Percentiles rank a stretch among this genome's conserved stretches.
These are phyloP conservation scores for Phylloscopus trochiloides DNA, from an alignment of 2,113 vertebrate genomes.

Conservation along the genomic window DNA sequence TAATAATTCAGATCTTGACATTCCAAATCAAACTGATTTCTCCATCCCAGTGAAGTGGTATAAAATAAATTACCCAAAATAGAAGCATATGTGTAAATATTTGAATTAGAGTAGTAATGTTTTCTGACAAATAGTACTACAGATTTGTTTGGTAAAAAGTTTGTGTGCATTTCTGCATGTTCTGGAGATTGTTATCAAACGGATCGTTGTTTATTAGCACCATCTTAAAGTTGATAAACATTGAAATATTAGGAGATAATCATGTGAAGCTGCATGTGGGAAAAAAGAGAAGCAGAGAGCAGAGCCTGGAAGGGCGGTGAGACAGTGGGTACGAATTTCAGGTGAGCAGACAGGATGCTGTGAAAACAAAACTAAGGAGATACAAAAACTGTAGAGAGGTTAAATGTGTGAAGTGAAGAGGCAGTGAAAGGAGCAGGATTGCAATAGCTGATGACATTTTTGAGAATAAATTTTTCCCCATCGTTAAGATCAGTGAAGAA, in stretches of 20 bases:
- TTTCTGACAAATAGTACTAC: not conserved
- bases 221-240: not conserved
- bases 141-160: not conserved
- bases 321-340: not conserved
- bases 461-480: not conserved
- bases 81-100: slow-evolving; percentile 13
- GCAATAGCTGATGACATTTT: not conserved
- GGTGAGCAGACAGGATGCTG: not conserved
- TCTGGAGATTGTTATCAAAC: not conserved
- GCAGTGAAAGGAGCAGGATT: not conserved
- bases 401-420: not conserved
- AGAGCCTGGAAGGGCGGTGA: not conserved
- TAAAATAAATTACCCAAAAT: not conserved
- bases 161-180: not conserved
- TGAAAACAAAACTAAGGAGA: not conserved
- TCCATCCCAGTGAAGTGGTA: not conserved
- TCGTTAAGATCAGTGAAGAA: not conserved
- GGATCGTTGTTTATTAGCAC: not conserved
- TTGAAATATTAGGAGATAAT: not conserved
- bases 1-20: not conserved
- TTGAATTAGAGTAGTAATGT: not conserved
- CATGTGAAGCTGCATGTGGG: not conserved
- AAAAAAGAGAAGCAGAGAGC: not conserved
- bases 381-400: not conserved
- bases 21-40: not conserved